A percentile compares a stretch with the other conserved stretches of the same genome.
These are phyloP conservation scores for Platycheirus rosarum DNA, from an alignment of 2,888 invertebrate species.

Conservation along the genomic window DNA sequence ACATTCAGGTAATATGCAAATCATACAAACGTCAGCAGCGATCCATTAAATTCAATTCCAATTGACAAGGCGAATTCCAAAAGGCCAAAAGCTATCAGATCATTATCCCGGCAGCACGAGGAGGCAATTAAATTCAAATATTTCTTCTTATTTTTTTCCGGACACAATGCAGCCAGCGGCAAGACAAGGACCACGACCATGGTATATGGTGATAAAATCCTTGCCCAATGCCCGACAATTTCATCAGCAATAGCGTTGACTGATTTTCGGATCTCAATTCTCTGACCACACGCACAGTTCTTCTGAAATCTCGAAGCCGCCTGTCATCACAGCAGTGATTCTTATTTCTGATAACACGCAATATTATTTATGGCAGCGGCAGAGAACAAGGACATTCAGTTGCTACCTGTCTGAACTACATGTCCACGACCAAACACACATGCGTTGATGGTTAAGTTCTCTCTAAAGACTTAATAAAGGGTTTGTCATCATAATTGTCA, in stretches of 20 bases:
- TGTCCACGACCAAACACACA: neutral
- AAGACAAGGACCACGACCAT: neutral
- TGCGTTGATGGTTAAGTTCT: slow-evolving; percentile 64
- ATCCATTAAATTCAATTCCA: slow-evolving; percentile 24
- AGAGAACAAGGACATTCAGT: slow-evolving; percentile 65
- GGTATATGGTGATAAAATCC: slow-evolving; percentile 41
- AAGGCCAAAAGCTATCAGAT: slow-evolving; percentile 46
- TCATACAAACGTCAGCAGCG: slow-evolving; percentile 1
- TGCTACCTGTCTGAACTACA: slow-evolving; percentile 42
- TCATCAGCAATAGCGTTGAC: slow-evolving; percentile 56
- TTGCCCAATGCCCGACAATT: slow-evolving; percentile 49
- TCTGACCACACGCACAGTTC: slow-evolving; percentile 73
- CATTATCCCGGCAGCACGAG: slow-evolving; percentile 68
- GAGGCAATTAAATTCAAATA: slow-evolving; percentile 75
- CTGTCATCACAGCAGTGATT: slow-evolving; percentile 68
- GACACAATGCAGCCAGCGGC: neutral
- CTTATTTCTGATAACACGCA: slow-evolving; percentile 52
- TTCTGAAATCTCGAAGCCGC: slow-evolving; percentile 53
- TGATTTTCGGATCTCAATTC: slow-evolving; percentile 40
- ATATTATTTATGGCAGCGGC: slow-evolving; percentile 58
- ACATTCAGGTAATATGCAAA: too few species aligned
- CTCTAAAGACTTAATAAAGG: slow-evolving; percentile 66
- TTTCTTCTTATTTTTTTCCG: slow-evolving; percentile 26
- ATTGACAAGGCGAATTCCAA: slow-evolving; percentile 27
- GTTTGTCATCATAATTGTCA: slow-evolving; percentile 69